A percentile compares a stretch with the other conserved stretches of the same genome.
phyloP scores from a whole-genome alignment of 2,797 vertebrate genomes.

The Phylloscopus collybita region DNA sequence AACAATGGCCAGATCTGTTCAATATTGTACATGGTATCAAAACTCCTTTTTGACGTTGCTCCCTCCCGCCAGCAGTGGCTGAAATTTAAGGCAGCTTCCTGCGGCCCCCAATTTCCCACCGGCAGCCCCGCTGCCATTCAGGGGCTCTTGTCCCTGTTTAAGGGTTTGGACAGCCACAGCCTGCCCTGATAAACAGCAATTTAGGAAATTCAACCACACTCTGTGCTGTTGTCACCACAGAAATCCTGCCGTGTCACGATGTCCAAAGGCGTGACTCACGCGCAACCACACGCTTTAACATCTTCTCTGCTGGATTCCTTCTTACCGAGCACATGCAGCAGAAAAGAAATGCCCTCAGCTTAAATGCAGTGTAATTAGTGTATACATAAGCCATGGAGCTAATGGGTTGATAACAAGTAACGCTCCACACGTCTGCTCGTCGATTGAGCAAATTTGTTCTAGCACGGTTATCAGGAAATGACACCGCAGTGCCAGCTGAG shows the following conservation, averaged over 20 bases:
- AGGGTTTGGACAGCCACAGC: neutral
- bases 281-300: neutral
- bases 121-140: fast-evolving
- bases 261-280: neutral
- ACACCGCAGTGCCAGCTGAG: neutral
- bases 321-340: neutral
- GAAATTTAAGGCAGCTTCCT: neutral
- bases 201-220: neutral
- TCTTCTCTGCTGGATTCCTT: conserved; percentile 9
- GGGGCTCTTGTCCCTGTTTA: neutral
- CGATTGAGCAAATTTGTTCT: neutral
- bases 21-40: conserved; percentile 57
- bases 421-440: neutral
- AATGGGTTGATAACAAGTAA: neutral
- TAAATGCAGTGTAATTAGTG: neutral
- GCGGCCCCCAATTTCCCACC: neutral
- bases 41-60: neutral
- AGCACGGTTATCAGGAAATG: neutral
- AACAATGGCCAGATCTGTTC: conserved; percentile 75
- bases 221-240: neutral
- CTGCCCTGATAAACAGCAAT: neutral
- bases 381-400: neutral
- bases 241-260: neutral
- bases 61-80: neutral
- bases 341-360: neutral